phyloP scores from a whole-genome alignment of 2,797 vertebrate genomes.

The Sphenopsis melanotis region DNA sequence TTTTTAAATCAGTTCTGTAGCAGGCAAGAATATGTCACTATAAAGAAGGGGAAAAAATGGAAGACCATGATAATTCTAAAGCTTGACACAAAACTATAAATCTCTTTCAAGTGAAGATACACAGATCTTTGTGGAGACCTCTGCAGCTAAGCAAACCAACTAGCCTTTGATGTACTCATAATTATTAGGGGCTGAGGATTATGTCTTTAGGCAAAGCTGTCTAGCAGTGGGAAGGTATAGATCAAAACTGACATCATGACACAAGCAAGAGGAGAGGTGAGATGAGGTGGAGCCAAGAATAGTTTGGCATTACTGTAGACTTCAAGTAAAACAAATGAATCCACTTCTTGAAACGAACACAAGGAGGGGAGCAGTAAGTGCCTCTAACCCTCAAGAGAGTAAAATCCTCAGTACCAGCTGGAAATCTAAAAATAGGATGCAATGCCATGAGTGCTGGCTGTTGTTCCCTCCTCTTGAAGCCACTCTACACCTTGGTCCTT shows the following conservation, averaged over 20 bases:
- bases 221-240: constrained; percentile 65
- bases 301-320: constrained; percentile 11
- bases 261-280: constrained; percentile 45
- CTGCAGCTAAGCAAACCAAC: constrained; percentile 67
- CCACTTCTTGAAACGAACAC: background rate
- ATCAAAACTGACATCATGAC: constrained; percentile 70
- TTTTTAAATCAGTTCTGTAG: constrained; percentile 14
- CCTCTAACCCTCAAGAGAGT: background rate
- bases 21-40: background rate
- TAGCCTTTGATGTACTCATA: constrained; percentile 69
- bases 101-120: constrained; percentile 60
- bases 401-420: background rate
- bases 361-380: background rate
- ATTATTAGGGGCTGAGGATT: constrained; percentile 69
- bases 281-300: constrained; percentile 51
- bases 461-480: background rate
- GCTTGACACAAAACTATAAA: constrained; percentile 49
- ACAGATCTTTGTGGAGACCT: constrained; percentile 43
- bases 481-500: background rate
- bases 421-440: background rate
- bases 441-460: background rate
- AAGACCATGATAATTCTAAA: constrained; percentile 34
- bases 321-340: constrained; percentile 11
- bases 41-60: background rate
- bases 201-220: constrained; percentile 70